phyloP scores from a whole-genome alignment of 2,888 invertebrate genomes.

The Troides oblongomaculatus region DNA sequence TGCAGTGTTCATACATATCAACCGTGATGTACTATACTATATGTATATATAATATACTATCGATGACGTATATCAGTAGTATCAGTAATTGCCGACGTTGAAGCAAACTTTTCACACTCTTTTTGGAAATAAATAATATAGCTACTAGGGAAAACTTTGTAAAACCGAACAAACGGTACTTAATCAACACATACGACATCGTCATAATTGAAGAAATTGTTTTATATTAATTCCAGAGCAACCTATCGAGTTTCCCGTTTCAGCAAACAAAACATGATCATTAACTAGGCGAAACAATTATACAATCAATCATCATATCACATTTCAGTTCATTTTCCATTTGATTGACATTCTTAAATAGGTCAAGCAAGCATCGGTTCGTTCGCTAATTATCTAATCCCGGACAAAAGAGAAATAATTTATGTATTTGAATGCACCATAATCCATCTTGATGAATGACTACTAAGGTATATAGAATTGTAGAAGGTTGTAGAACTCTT shows the following conservation, averaged over 20 bases:
- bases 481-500: too few relatives aligned
- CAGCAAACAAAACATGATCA: conserved; percentile 1
- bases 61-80: too few relatives aligned
- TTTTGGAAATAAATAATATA: too few relatives aligned
- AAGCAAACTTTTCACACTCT: too few relatives aligned
- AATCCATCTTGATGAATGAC: not conserved
- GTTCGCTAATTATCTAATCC: conserved; percentile 17
- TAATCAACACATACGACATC: too few relatives aligned
- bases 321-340: conserved; percentile 23
- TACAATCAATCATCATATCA: conserved; percentile 20
- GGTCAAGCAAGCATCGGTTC: conserved; percentile 20
- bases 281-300: conserved; percentile 9
- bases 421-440: not conserved
- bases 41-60: too few relatives aligned
- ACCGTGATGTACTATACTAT: too few relatives aligned
- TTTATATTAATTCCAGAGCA: not conserved
- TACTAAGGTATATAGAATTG: too few relatives aligned
- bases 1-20: too few relatives aligned
- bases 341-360: conserved; percentile 19
- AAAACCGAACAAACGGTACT: too few relatives aligned
- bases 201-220: not conserved
- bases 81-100: too few relatives aligned
- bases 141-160: too few relatives aligned
- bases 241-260: not conserved
- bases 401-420: conserved; percentile 8